Evolutionary conservation across 2,113 vertebrate genomes (phyloP), one percentile per base, ranked within the genome.

Genomic region (Ailuropoda melanoleuca): DNA sequence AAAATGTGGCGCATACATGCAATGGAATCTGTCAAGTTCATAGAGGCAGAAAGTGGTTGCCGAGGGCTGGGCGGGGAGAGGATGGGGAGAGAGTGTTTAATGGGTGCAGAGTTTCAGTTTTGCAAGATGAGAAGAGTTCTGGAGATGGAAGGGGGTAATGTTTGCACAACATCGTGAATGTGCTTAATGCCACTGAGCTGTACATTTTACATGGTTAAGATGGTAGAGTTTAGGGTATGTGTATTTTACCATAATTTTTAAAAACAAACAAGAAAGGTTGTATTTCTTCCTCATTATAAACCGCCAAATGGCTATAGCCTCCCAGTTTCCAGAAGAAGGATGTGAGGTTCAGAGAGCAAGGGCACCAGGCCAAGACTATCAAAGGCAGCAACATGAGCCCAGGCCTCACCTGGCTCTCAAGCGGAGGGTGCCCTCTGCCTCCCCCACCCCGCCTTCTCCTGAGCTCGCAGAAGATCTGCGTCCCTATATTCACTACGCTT

Each of bases 211-310:
- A 31, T 13, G 56, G 48, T 11, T 21, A 81, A 43, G 18, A 50
- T 53, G 55, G 43, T 12, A 15, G 2, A 17, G 43, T 90, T 43
- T 19, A 26, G 26, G 9, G 53, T 66, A 8, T 12, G 21, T 53
- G 4, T 62, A 48, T 43, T 53, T 58, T 37, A 50, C n/a, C 34
- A 31, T 26, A 13, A 5, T 74, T 77, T 78, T 93, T 80, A 13
- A 60, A 74, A 64, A 53, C 43, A 58, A 15, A 8, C 26, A 48
- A 53, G 26, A 53, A 21, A 56, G 46, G 55, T 14, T 9, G 13
- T 53, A 46, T 78, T 62, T 75, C 80, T 95, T 92, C n/a, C 74
- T 95, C 14, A 9, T 70, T 84, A 70, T 43, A 87, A 60, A 82
- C 15, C 46, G 14, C 9, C 37, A 50, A 48, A 7, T 66, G 29